Base-by-base conservation (phyloP, 2,888 invertebrate species). In the Plagiodera versicolora region DNA sequence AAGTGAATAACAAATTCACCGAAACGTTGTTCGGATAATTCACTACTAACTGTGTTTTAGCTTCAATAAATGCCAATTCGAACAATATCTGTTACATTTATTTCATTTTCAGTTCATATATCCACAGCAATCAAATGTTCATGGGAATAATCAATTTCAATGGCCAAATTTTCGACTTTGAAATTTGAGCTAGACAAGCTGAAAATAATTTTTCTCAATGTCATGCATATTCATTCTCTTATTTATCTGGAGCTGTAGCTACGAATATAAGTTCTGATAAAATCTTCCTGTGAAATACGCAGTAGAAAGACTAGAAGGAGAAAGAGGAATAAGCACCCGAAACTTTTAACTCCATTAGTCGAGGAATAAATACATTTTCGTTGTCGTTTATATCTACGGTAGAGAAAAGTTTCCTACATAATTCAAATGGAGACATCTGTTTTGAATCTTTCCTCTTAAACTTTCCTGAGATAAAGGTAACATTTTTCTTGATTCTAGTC, bases 391-490 rank as follows among this genome's bases (percentile, higher is more conserved):
- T n/a, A n/a, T n/a, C n/a, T n/a, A 39, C 39, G n/a, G 39, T 11
- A 39, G 39, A 14, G 11, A 11, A 24, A 50, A 57, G 20, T 50
- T 50, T 49, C 28, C 20, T 57, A 24, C 44, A 57, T 57, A 24
- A 57, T 50, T 57, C 50, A 28, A 30, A 17, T 17, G 45, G 51
- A 50, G 20, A 39, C 56, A 32, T 56, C 46, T 45, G 47, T 46
- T 52, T 52, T 30, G 44, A 52, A 52, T 32, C 32, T 20, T 56
- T 19, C 17, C n/a, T 56, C 17, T 32, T 19, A 52, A 58, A 58
- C 46, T 52, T 58, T 52, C n/a, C 20, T 3, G 39, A 39, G 39
- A 39, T 39, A 39, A 14, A 14, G 14, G 39, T 14, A 14, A 39
- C 39, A 39, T 39, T 39, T 39, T 39, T 39, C 39, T 39, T 39